Conservation (phyloP, 2,888 invertebrate species). For the Volucella inanis region DNA sequence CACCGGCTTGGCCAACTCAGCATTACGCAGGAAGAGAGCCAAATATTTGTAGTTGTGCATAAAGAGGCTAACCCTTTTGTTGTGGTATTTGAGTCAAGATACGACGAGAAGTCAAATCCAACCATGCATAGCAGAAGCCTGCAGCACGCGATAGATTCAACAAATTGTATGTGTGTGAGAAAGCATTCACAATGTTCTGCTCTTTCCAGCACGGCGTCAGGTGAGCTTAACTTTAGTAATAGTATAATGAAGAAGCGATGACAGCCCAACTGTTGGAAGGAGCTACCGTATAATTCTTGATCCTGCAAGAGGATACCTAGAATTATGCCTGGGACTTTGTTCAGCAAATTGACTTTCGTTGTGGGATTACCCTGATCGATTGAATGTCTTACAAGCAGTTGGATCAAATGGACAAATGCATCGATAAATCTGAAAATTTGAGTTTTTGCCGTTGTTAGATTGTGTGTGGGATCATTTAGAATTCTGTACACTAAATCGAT, state of each 20-base stretch:
- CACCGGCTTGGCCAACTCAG: constrained; percentile 96
- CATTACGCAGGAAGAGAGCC: constrained; percentile 98
- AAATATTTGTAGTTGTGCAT: constrained; percentile 97
- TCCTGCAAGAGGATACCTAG: constrained; percentile 97
- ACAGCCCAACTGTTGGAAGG: constrained; percentile 98
- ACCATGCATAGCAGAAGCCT: constrained; percentile 98
- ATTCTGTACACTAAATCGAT: constrained; percentile 96
- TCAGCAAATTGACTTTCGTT: constrained; percentile 97
- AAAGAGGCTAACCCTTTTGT: constrained; percentile 98
- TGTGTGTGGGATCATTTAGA: constrained; percentile 88
- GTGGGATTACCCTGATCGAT: constrained; percentile 93
- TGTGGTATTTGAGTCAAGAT: constrained; percentile 95
- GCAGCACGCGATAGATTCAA: constrained; percentile 96
- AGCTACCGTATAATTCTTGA: constrained; percentile 93
- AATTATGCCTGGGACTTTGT: constrained; percentile 97
- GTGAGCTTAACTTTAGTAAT: constrained; percentile 97
- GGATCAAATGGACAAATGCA: constrained; percentile 96
- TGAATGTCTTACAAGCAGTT: constrained; percentile 95
- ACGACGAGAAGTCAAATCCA: constrained; percentile 97
- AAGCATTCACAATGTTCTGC: constrained; percentile 93
- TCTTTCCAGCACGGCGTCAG: constrained; percentile 96
- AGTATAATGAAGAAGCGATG: constrained; percentile 98
- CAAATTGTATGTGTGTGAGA: constrained; percentile 97
- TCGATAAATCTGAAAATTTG: constrained; percentile 98
- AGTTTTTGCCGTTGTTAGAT: constrained; percentile 88